Percentiles rank a stretch among this genome's conserved stretches.
Conservation (phyloP, 2,113 vertebrate genomes). For the Sakesphorus luctuosus region DNA sequence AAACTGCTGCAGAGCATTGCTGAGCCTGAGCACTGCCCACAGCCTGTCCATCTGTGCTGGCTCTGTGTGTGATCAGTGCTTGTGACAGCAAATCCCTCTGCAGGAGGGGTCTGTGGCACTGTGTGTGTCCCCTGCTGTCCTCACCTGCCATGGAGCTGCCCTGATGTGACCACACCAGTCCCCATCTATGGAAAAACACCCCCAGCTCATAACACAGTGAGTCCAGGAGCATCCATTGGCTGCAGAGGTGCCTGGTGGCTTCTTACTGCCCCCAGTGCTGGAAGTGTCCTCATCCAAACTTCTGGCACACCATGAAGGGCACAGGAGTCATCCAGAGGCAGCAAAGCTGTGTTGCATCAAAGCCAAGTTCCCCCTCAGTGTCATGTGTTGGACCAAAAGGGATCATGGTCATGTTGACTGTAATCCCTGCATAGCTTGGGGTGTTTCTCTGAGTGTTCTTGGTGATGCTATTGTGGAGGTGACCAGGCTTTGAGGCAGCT, state of each 20-base stretch:
- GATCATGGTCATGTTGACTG: fast-evolving
- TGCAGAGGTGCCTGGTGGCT: neutral
- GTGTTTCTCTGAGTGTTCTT: neutral
- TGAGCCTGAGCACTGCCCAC: neutral
- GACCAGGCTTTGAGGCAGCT: neutral
- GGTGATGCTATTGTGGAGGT: neutral
- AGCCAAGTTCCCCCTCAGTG: neutral
- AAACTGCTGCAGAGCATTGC: neutral
- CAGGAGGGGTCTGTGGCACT: neutral
- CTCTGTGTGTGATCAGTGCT: neutral
- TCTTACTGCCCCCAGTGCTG: neutral
- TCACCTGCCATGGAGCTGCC: neutral
- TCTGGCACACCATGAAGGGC: neutral
- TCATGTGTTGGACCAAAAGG: fast-evolving
- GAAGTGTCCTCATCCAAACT: neutral
- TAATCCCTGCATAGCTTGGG: neutral
- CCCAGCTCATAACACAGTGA: fast-evolving
- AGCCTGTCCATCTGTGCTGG: neutral
- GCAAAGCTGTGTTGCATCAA: neutral
- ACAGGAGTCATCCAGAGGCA: neutral
- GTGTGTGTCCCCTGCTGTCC: neutral
- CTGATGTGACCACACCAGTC: fast-evolving
- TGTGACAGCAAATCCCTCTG: constrained; percentile 6
- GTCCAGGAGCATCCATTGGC: fast-evolving
- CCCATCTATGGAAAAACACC: neutral